Evolutionary conservation across 2,797 vertebrate genomes (phyloP), one percentile per base, ranked within the genome.

Genomic region (Huso huso): DNA sequence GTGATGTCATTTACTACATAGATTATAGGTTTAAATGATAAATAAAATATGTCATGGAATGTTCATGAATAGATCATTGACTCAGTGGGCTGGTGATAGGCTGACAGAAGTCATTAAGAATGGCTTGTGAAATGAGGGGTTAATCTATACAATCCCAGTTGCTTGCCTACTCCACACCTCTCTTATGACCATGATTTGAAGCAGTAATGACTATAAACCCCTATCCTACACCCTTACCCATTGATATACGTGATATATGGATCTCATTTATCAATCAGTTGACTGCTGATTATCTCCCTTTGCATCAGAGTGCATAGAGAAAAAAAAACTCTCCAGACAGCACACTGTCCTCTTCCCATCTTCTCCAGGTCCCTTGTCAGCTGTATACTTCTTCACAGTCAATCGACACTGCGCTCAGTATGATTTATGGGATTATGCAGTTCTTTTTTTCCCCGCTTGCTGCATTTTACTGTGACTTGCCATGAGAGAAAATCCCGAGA

Each of bases 51-150:
- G 15, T 18, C 15, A 37, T 37, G 23, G 23, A 37, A 37, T 37
- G 23, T 37, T 37, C 23, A 37, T 4, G 23, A 37, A 37, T 37
- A 37, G 23, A 37, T 37, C 23, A 37, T 37, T 37, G 23, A 37
- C 23, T 37, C 2, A 37, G 23, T 37, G 23, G 23, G 23, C 23
- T 37, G 23, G 23, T 37, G 23, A 37, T 37, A 37, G 23, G 23
- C 23, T 37, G 23, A 37, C 23, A 37, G 23, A 37, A 37, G 50
- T 63, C 64, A 69, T 72, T 70, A 76, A 69, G 70, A 65, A 61
- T 66, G 70, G 68, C 60, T 68, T 12, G 83, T 84, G 73, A 78
- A 79, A 62, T 58, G 66, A 65, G 63, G 8, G 51, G 13, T 18
- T 49, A 15, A 10, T 52, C n/a, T 64, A 49, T 52, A 49, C n/a